Base-by-base conservation (phyloP, 2,888 invertebrate species). In the Aspidiotus rigidus region DNA sequence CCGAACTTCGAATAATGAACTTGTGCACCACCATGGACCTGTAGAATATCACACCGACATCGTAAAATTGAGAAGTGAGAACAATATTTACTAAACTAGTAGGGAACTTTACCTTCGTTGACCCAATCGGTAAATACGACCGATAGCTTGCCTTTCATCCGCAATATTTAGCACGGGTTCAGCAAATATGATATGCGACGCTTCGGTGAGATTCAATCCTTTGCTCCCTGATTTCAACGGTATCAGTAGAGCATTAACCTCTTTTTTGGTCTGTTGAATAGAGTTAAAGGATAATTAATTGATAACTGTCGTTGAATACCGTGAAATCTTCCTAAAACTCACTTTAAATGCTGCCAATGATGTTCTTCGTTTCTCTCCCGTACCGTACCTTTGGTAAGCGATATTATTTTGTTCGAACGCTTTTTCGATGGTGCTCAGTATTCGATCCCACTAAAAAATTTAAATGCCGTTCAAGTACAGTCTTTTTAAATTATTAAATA, bases 171-270 rank as follows among this genome's bases (percentile, higher is more conserved):
- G 78, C 55, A 87, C 81, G 0, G 89, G 90, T 74, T 90, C 90
- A 0, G 87, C 83, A 28, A 90, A 79, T 62, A 90, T 80, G 0
- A 90, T 85, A 77, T 90, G 88, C 0, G 86, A 87, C 0, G 90
- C 90, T 79, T 90, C 89, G 41, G 85, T 84, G 62, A 90, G 78
- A 78, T 90, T 90, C 11, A 90, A 79, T 0, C 90, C 90, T 76
- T 89, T 89, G 0, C 86, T 82, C n/a, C 89, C 90, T 67, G 82
- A 81, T 64, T 81, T 76, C 16, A 89, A 77, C 0, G 86, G 86
- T 75, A 90, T 78, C n/a, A 90, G 77, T 41, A 90, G 79, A 7
- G 83, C 85, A 2, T 81, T 82, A 0, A 84, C 76, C 11, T 78
- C 77, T 28, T 77, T 74, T 1, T 76, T 71, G 28, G 76, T 74